Base-by-base conservation (phyloP, 1,140 invertebrate species). In the Pantala flavescens region DNA sequence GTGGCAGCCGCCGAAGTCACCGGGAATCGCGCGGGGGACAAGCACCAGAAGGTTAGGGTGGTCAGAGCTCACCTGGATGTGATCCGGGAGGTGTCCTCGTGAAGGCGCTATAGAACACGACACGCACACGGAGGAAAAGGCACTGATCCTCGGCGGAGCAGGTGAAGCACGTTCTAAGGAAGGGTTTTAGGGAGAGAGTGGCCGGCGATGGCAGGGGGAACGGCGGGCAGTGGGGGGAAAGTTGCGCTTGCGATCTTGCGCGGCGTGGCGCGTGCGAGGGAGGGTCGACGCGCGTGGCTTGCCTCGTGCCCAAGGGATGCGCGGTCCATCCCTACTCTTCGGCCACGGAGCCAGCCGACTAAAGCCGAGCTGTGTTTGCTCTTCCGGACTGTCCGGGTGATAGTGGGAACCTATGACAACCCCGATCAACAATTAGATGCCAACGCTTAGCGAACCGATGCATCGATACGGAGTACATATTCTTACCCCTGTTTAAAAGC, bases 291-390 rank as follows among this genome's bases (percentile, higher is more conserved):
- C 49, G 49, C 49, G 49, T 63, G 49, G 49, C 49, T 21, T 14
- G 49, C 49, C 49, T 63, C 49, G 49, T 63, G 49, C 49, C 49
- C 49, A 63, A 63, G 49, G 49, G 49, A 63, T 63, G 49, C 49
- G 49, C 49, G n/a, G 49, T 63, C 49, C 49, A 3, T 63, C 49
- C 49, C 16, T 14, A 63, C 49, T 21, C 49, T 21, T 14, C 49
- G 14, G 5, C 49, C 49, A 63, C 49, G 49, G 49, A 63, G 49
- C 14, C 16, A 63, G 49, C 49, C 49, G 49, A 63, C 49, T 16
- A 63, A 63, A 63, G 49, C 49, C 49, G 49, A 63, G 49, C 16
- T 63, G 49, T 16, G 49, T 63, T 16, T 63, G 49, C n/a, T 36
- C 28, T 2, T 36, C 28, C 28, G 28, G 28, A 9, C 28, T 36